Evolutionary conservation across 2,113 vertebrate species (phyloP).

Genomic region (Microtus pennsylvanicus): DNA sequence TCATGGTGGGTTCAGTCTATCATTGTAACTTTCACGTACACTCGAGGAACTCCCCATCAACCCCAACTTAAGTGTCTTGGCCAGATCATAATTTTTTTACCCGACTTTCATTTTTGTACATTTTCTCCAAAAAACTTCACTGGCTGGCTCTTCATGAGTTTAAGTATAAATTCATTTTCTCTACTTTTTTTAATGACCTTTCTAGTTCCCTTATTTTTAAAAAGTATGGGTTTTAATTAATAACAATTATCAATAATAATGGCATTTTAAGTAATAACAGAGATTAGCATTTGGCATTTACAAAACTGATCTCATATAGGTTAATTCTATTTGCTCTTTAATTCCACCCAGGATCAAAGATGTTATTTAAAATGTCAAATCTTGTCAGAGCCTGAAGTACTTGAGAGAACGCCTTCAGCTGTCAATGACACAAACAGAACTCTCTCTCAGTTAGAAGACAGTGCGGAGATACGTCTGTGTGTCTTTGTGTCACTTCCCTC

Average conservation of each 20-base stretch:
- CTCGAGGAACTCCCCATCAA: neutral
- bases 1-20: neutral
- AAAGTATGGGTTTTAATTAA: neutral
- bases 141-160: neutral
- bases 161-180: neutral
- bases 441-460: neutral
- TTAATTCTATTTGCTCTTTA: constrained; percentile 61
- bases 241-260: constrained; percentile 37
- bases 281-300: constrained; percentile 48
- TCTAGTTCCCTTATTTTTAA: neutral
- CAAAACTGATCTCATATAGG: constrained; percentile 42
- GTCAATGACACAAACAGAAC: neutral
- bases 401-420: neutral
- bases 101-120: neutral
- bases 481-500: neutral
- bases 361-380: constrained; percentile 36
- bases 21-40: neutral
- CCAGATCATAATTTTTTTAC: neutral
- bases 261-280: constrained; percentile 52
- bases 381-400: neutral
- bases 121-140: neutral
- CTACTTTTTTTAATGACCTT: neutral
- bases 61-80: neutral
- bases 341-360: constrained; percentile 50
- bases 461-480: too few relatives aligned